Percentiles rank a stretch among this genome's conserved stretches.
These are phyloP conservation scores for Ephestia elutella DNA, from an alignment of 1,140 invertebrate genomes.

Conservation along the genomic window DNA sequence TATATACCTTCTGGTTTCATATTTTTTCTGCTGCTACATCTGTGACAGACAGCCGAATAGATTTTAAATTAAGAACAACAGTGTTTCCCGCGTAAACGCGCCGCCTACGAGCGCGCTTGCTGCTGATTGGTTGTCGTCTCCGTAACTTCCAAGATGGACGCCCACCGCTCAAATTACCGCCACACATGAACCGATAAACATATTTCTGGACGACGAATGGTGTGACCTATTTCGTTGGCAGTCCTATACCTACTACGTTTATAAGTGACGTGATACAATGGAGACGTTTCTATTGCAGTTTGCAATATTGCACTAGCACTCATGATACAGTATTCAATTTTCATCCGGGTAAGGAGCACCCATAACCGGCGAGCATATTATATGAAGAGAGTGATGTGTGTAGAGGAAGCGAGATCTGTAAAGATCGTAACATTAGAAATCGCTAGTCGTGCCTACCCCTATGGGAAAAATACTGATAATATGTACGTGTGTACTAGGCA, in stretches of 20 bases:
- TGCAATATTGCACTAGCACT: not conserved
- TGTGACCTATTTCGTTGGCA: constrained; percentile 35
- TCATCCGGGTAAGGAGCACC: too few relatives aligned
- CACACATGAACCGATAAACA: constrained; percentile 12
- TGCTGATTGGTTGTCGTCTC: constrained; percentile 35
- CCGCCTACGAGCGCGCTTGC: constrained; percentile 28
- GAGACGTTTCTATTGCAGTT: not conserved
- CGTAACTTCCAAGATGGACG: constrained; percentile 51
- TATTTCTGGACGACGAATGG: constrained; percentile 3
- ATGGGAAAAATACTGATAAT: too few relatives aligned
- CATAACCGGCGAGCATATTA: too few relatives aligned
- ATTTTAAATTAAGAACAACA: constrained; percentile 3
- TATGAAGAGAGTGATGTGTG: too few relatives aligned
- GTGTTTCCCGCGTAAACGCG: constrained; percentile 20
- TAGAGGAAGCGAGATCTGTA: too few relatives aligned
- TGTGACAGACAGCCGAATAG: not conserved
- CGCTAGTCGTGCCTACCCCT: too few relatives aligned
- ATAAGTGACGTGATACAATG: not conserved
- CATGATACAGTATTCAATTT: too few relatives aligned
- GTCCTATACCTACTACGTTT: constrained; percentile 1
- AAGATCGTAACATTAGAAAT: too few relatives aligned
- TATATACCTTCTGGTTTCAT: too few relatives aligned
- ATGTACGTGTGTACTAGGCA: too few relatives aligned
- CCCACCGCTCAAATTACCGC: constrained; percentile 43
- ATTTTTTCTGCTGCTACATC: too few relatives aligned